A percentile compares a stretch with the other conserved stretches of the same genome.
Conservation (phyloP, 2,797 vertebrate genomes). For the Salmo trutta region DNA sequence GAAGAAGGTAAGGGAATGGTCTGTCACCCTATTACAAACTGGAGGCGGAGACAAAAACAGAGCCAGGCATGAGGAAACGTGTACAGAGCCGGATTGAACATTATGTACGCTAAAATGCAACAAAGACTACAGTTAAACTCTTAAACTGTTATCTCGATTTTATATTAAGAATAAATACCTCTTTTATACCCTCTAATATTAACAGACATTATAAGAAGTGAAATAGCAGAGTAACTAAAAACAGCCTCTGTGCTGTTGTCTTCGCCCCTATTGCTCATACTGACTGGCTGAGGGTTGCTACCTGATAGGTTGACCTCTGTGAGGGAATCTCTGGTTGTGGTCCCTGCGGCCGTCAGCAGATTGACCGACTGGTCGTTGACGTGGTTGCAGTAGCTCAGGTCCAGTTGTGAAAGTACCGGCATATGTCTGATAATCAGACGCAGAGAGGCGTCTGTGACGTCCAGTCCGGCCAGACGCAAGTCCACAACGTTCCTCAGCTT, state of each 20-base stretch:
- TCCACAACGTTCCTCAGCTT: conserved; percentile 85
- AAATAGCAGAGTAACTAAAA: background rate
- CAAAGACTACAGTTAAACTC: background rate
- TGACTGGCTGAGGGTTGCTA: conserved; percentile 44
- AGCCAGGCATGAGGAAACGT: background rate
- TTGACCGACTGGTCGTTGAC: conserved; percentile 89
- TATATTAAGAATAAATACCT: too few relatives aligned
- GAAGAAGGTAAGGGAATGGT: conserved; percentile 97
- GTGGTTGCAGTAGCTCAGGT: conserved; percentile 90
- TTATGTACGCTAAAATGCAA: background rate
- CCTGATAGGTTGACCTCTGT: conserved; percentile 83
- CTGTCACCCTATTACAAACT: conserved; percentile 98
- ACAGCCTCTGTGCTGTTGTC: background rate
- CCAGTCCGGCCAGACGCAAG: conserved; percentile 83
- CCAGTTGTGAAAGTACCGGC: conserved; percentile 83
- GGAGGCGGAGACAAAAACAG: conserved; percentile 19
- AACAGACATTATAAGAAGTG: background rate
- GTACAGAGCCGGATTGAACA: background rate
- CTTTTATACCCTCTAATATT: too few relatives aligned
- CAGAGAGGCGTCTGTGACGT: conserved; percentile 84
- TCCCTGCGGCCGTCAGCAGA: conserved; percentile 86
- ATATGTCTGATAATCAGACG: conserved; percentile 85
- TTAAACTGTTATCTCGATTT: too few relatives aligned
- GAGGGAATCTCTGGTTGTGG: conserved; percentile 84
- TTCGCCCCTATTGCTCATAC: background rate